Evolutionary conservation across 2,113 vertebrate genomes (phyloP), one percentile per base, ranked within the genome.

Genomic region (Carassius carassius): DNA sequence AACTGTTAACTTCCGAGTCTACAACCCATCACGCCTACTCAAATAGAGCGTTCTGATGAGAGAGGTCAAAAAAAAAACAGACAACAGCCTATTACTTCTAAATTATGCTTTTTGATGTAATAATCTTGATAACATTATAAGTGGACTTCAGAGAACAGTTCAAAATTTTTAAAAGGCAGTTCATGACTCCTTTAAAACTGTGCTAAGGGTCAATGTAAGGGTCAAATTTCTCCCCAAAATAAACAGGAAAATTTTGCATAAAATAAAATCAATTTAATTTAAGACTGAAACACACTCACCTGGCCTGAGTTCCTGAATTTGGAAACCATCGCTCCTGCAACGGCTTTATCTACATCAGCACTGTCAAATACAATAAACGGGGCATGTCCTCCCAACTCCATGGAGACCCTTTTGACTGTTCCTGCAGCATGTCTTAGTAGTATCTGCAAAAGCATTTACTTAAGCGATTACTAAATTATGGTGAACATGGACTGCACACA

Each of bases 281-380:
- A 29, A 29, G 14, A 54, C 14, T 9, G 23, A 44, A 72, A 83
- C 10, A 47, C 78, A n/a, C 93, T 90, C 84, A 99, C 98, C 96
- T 99, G 98, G 1, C 98, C 98, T 0, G 97, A 94, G 91, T 99
- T 99, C 90, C 98, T 95, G 37, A 96, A 99, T 88, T 99, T 99
- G 4, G 97, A 98, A 0, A 75, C 94, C 92, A 99, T 94, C 23
- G 97, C 97, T 73, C 98, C 97, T 2, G 83, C 90, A 0, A 98
- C 97, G 1, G 98, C 97, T 58, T 47, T 89, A 90, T 98, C 96
- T 32, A 99, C 90, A 0, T 96, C 89, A 0, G 97, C 97, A 0
- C 96, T 99, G 92, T 99, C 93, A 14, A 99, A 99, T n/a, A 99
- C 97, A 0, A 99, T 98, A 91, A 99, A 99, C 0, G 98, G 97